Evolutionary conservation across 2,888 invertebrate species (phyloP), one percentile per base, ranked within the genome.

Genomic region (Psylliodes chrysocephalus): DNA sequence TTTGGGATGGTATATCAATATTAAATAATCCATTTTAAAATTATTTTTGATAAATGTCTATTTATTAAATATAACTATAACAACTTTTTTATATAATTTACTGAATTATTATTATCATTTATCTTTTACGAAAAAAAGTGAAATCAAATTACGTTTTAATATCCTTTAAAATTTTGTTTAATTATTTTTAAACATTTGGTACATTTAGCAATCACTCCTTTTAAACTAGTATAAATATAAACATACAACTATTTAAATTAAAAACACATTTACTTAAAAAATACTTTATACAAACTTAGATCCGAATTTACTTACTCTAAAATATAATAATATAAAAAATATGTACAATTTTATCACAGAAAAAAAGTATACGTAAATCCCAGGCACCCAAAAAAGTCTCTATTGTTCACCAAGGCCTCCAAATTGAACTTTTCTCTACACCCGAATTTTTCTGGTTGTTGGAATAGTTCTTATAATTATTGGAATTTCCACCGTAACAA

Each of bases 341-440:
- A 49, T 49, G 4, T 49, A 49, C 49, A 49, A 15, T 14, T 28
- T 25, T 47, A 49, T 49, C 49, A 49, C 49, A 49, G 49, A 49
- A 49, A 46, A 15, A 25, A 42, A 42, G 42, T 18, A 4, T 33
- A 33, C 22, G 6, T 33, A 10, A 10, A 33, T 33, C 2, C 3
- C 30, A 10, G 6, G 25, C 46, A 46, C 12, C 8, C 22, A 8
- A 49, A 40, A 30, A 25, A 15, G 7, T 49, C 49, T 8, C 15
- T 14, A 30, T 17, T 6, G 6, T 28, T 63, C 22, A 64, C 64
- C 64, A 64, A 14, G 64, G 64, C 33, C 64, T 64, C 64, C 64
- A 64, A 7, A 64, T 54, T 17, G 47, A 38, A 25, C 35, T 40
- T n/a, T 49, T 49, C 10, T 51, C 22, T 28, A 12, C 49, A n/a